Conservation (phyloP, 1,140 invertebrate species). For the Drosophila sp. region DNA sequence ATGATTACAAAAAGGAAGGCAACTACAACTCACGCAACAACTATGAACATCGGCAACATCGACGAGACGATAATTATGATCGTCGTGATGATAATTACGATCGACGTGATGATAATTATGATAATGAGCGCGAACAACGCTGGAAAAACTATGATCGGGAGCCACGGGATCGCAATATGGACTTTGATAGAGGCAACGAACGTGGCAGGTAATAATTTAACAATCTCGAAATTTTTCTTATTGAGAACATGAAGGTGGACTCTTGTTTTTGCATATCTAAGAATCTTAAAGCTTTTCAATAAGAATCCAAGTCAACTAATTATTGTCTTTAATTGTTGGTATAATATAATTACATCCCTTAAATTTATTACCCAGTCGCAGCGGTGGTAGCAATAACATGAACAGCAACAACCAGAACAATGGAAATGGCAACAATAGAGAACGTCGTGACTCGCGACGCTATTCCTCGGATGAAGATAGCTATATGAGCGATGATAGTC, state of each 20-base stretch:
- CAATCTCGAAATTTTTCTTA: not conserved
- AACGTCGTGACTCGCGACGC: constrained; percentile 25
- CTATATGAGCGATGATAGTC: constrained; percentile 52
- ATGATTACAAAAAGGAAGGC: constrained; percentile 73
- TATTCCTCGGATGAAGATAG: constrained; percentile 66
- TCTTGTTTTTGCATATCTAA: too few species aligned
- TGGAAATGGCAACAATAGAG: not conserved
- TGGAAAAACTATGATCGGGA: constrained; percentile 62
- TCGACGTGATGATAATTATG: constrained; percentile 21
- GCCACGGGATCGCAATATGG: constrained; percentile 44
- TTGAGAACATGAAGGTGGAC: not conserved
- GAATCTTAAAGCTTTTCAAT: too few species aligned
- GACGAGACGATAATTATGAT: not conserved
- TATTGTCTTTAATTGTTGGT: not conserved
- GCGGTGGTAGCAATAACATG: not conserved
- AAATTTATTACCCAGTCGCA: not conserved
- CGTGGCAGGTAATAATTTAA: constrained; percentile 36
- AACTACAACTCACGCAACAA: constrained; percentile 41
- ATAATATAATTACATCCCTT: not conserved
- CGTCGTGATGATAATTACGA: constrained; percentile 22
- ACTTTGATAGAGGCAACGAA: constrained; percentile 52
- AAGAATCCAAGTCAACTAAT: too few species aligned
- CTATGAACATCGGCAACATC: constrained; percentile 47
- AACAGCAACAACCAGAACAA: constrained; percentile 3
- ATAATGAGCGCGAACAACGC: constrained; percentile 53